A percentile compares a stretch with the other conserved stretches of the same genome.
Conservation (phyloP, 2,113 vertebrate genomes). For the Corythornis vintsioides region DNA sequence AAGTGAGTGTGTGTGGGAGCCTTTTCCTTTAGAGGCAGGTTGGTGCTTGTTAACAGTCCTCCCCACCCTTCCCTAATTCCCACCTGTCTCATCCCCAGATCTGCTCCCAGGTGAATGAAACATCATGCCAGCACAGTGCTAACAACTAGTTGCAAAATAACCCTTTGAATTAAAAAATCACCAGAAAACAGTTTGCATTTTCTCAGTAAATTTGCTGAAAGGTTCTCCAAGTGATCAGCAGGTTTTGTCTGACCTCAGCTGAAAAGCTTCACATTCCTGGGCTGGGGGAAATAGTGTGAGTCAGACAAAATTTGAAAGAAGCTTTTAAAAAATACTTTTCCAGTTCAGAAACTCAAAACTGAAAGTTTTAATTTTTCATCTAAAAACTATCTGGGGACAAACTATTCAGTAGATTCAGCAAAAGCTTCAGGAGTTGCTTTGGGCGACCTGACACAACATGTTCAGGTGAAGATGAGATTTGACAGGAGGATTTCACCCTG, state of each 20-base stretch:
- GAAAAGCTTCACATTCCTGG: background rate
- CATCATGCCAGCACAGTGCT: background rate
- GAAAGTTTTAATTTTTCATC: background rate
- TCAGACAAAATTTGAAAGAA: background rate
- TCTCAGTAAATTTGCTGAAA: background rate
- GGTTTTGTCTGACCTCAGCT: background rate
- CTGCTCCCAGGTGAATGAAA: background rate
- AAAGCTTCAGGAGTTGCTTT: constrained; percentile 6
- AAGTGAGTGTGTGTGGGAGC: background rate
- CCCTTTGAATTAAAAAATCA: background rate
- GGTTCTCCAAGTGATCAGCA: background rate
- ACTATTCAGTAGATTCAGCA: background rate
- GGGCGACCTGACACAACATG: background rate
- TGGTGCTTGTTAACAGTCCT: background rate
- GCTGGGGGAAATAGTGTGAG: background rate
- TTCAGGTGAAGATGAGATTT: background rate
- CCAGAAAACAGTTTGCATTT: background rate
- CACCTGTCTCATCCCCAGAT: background rate
- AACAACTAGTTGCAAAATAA: background rate
- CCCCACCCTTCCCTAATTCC: background rate
- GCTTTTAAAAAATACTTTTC: background rate
- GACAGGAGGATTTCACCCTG: background rate
- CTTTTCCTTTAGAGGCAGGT: background rate
- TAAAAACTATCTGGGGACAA: background rate
- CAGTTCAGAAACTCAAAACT: background rate